Evolutionary conservation across 2,113 vertebrate genomes (phyloP), one percentile per base, ranked within the genome.

Genomic region (Uropsilus gracilis): DNA sequence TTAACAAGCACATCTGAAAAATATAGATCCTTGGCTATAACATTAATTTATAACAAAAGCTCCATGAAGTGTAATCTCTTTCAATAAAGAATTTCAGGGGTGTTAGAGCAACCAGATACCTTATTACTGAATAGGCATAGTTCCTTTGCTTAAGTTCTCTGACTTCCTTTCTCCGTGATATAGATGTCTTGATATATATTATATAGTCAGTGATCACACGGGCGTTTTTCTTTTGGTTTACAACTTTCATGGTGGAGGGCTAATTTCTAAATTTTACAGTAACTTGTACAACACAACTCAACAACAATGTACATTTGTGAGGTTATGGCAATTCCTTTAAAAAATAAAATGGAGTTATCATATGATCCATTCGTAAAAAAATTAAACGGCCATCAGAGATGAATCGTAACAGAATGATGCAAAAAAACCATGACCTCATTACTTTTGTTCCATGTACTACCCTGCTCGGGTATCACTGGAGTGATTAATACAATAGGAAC

Each of bases 111-210:
- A 93, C 76, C 37, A 71, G 82, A 82, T 73, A 68, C 28, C 10
- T 57, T 81, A 89, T 93, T 59, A 59, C 39, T 89, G 90, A 94
- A 87, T 61, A 89, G 53, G 12, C 16, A 86, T 44, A 22, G 17
- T 63, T 76, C 18, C 32, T 86, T 94, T 78, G 73, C 20, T 61
- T 92, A 66, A 73, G 89, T 94, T 86, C 16, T 13, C 17, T 68
- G 55, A 32, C 17, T 26, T 77, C 84, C 26, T 63, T 17, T 61
- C 53, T 80, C 17, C 34, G 28, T 57, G 44, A 50, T 86, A 64
- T 50, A 39, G 39, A 68, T 61, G 9, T 48, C 3, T 42, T 3
- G 48, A 28, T 82, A 80, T 92, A 39, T 28, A 92, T 83, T 92
- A 39, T 28, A 92, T 39, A 80, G 42, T 71, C 37, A 16, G 22